A percentile compares a stretch with the other conserved stretches of the same genome.
These are phyloP conservation scores for Dromiciops gliroides DNA, from an alignment of 2,113 vertebrate species.

Conservation along the genomic window DNA sequence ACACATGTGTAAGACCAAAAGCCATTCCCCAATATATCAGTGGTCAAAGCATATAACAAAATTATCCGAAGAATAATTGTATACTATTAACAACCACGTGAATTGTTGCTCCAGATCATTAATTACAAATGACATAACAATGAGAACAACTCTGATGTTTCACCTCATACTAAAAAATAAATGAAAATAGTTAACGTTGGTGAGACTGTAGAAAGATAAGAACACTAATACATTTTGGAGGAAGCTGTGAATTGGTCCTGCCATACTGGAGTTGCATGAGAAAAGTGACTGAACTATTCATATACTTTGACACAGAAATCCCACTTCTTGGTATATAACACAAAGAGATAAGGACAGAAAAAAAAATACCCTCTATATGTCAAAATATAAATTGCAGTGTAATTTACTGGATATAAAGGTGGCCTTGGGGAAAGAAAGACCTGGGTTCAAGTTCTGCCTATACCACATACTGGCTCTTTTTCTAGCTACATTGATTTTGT, in stretches of 20 bases:
- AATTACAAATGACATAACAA: not conserved
- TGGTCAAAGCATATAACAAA: not conserved
- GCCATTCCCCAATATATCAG: not conserved
- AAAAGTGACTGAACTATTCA: not conserved
- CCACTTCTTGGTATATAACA: not conserved
- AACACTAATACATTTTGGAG: not conserved
- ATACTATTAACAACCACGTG: not conserved
- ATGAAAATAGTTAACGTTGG: not conserved
- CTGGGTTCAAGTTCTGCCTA: not conserved
- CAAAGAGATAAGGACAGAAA: not conserved
- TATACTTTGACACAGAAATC: not conserved
- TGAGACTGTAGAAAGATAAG: not conserved
- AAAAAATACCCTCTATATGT: not conserved
- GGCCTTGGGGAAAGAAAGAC: not conserved
- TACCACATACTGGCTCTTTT: not conserved
- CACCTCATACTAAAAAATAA: not conserved
- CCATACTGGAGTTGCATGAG: not conserved
- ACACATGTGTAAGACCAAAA: not conserved
- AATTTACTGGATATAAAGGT: not conserved
- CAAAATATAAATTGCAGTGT: not conserved
- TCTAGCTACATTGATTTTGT: not conserved
- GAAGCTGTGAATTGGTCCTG: not conserved
- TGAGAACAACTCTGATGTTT: not conserved
- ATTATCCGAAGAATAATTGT: not conserved
- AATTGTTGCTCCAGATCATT: not conserved